Base-by-base conservation (phyloP, 64 coral and sea anemone species). In the Porites lutea region DNA sequence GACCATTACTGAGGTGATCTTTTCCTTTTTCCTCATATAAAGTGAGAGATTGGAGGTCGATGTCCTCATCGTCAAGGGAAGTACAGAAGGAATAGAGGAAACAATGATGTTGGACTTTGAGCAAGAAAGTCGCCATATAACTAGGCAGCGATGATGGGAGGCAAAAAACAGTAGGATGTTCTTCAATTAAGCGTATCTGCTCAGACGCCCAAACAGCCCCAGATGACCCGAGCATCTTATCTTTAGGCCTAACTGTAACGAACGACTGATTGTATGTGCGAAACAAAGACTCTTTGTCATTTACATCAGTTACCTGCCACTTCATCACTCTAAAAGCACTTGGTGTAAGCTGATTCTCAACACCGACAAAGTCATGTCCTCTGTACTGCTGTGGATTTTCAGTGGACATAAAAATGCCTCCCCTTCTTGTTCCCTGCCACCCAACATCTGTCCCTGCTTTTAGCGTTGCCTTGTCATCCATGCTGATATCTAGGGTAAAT, bases 241-340 rank as follows among this genome's bases (percentile, higher is more conserved):
- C 84, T 66, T 72, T 70, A 48, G 84, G 84, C 50, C 84, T 8
- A 4, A 87, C 65, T 48, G 84, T 87, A 22, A 87, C 67, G 52
- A 87, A 72, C 6, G 84, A 87, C 45, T 76, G 74, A 76, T 76
- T 37, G 46, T 76, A 76, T 47, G 74, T 76, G 44, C 44, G 74
- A 14, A 76, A 8, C 13, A 76, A 37, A 5, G 74, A 76, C 46
- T 8, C 8, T 15, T 47, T 22, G 2, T 76, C 74, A 76, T 47
- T 76, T 5, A 71, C 74, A 76, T 76, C 45, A 76, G 13, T 13
- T 5, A 88, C 51, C 48, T 88, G 8, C 70, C 86, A 88, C 68
- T 88, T 72, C 51, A 88, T 88, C 13, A 52, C 87, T 89, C 87
- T 89, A 76, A 77, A 89, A 75, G 87, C 87, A 89, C 87, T 77